Base-by-base conservation (phyloP, 2,797 vertebrate genomes). In the Falco columbarius region DNA sequence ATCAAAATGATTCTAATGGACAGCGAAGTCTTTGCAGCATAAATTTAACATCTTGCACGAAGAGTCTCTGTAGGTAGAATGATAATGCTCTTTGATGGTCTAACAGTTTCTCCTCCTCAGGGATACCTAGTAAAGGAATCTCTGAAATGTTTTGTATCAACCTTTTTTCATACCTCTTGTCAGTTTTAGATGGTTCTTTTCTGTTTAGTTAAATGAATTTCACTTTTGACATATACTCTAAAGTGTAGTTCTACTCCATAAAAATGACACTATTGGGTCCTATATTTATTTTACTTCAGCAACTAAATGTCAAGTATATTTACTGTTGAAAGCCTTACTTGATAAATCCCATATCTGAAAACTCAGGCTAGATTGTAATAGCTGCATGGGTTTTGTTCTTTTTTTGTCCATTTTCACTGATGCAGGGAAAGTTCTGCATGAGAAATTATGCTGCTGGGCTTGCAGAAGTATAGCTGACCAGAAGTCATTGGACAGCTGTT, bases 181-280 rank as follows among this genome's bases (percentile, higher is more conserved):
- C 92, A 91, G 82, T 73, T 89, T 91, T 92, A 79, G 86, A 32
- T 84, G 49, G 75, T 85, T 96, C 63, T 85, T 88, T 93, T 94
- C 80, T 90, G 79, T 94, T 97, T 97, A 92, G 95, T 82, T 94
- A 96, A 93, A 95, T 97, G 63, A 95, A 90, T 97, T 90, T 94
- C 56, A 68, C 34, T 90, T 94, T 38, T 93, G 92, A 95, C 56
- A 36, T 87, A 82, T 32, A 92, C 66, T 86, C 63, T 66, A 13
- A 92, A 92, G 59, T 85, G 54, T 66, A 76, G 77, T 82, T 91
- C 88, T 86, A 34, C 86, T 93, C 72, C 65, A 86, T 86, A 85
- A 95, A 95, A 95, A 95, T 86, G 81, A 71, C 75, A 91, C 91
- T 77, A 52, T 75, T 94, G 93, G 86, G 86, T 85, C 94, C 77